Conservation (phyloP, 2,113 vertebrate genomes). For the Apus apus region DNA sequence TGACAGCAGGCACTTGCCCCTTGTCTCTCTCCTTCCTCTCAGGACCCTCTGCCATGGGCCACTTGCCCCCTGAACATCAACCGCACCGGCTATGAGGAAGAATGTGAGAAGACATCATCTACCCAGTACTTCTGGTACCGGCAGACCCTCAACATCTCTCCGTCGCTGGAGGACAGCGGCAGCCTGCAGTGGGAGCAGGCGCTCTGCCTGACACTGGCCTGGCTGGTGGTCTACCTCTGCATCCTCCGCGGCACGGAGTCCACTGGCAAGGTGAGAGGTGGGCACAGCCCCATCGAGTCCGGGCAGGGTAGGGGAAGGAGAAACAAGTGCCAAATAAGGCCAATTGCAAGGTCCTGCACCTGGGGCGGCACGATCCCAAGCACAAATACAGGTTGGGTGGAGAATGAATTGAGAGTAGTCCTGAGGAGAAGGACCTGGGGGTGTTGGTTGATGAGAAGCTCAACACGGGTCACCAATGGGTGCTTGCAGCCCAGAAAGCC, state of each 20-base stretch:
- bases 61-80: conserved; percentile 87
- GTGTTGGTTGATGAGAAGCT: no score
- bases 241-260: conserved; percentile 86
- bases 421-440: no score
- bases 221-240: conserved; percentile 89
- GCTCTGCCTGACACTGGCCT: conserved; percentile 86
- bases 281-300: accelerated
- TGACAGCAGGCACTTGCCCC: no score
- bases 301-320: accelerated
- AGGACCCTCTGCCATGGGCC: conserved; percentile 91
- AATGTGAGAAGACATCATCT: conserved; percentile 85
- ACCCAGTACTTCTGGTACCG: conserved; percentile 96
- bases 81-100: conserved; percentile 79
- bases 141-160: conserved; percentile 88
- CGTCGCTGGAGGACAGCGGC: conserved; percentile 84
- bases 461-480: no score
- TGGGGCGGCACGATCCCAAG: no score
- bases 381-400: no score
- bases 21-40: not conserved
- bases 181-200: conserved; percentile 84
- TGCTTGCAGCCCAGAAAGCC: no score
- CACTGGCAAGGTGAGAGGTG: conserved; percentile 84
- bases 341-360: no score
- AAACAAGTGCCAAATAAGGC: accelerated
- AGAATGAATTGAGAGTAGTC: no score